These are phyloP conservation scores for Sabatieria punctata DNA, from an alignment of 2,888 invertebrate species.

Conservation along the genomic window DNA sequence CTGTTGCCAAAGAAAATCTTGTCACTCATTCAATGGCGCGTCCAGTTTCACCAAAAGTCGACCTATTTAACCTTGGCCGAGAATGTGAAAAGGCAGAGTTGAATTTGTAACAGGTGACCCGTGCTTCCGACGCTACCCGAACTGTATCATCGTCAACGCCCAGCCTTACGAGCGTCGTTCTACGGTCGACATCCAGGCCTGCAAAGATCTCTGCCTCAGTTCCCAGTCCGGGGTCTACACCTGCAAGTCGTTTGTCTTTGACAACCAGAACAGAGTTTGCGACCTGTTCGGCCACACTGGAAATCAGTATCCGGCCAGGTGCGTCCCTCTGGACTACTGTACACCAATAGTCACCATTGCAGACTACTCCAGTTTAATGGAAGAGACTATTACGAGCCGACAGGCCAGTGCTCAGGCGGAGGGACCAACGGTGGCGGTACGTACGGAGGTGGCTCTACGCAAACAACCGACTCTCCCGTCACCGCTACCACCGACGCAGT, in stretches of 20 bases:
- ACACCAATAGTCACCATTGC: background rate
- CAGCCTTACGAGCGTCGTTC: conserved; percentile 30
- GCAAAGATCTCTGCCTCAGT: conserved; percentile 5
- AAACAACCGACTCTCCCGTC: background rate
- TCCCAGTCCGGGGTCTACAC: conserved; percentile 18
- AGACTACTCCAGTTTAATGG: conserved; percentile 3
- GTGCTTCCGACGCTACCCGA: conserved; percentile 27
- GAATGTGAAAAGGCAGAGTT: too few relatives aligned
- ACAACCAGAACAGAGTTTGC: conserved; percentile 26
- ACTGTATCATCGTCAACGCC: conserved; percentile 27
- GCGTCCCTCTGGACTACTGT: background rate
- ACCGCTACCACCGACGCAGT: background rate
- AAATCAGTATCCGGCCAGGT: conserved; percentile 20
- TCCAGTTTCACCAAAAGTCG: too few relatives aligned
- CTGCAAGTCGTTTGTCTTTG: conserved; percentile 29
- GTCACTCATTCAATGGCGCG: too few relatives aligned
- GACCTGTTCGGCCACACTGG: conserved; percentile 30
- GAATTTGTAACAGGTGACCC: conserved; percentile 23
- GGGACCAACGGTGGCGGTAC: background rate
- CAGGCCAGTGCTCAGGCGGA: background rate
- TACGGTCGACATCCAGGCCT: conserved; percentile 9
- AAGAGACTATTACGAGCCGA: conserved; percentile 10
- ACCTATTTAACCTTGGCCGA: too few relatives aligned
- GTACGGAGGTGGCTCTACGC: too few relatives aligned
- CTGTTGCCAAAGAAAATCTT: too few relatives aligned